Evolutionary conservation across 2,113 vertebrate species (phyloP).

Genomic region (Cynopterus brachyotis): DNA sequence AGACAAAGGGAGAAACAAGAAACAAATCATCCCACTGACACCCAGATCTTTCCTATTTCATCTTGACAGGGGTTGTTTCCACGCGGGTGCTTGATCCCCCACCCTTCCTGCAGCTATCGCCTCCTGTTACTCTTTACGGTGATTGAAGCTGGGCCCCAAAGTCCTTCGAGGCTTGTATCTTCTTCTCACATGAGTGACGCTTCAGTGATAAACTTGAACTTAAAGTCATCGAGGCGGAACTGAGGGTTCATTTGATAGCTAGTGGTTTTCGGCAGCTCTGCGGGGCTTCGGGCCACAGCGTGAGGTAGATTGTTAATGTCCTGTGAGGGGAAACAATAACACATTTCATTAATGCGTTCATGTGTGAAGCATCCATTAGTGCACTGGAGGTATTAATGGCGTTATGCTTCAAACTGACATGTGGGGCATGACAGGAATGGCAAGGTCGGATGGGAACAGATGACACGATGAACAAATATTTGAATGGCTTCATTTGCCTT

Average conservation of each 20-base stretch:
- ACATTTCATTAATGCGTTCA: constrained; percentile 89
- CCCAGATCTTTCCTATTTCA: constrained; percentile 80
- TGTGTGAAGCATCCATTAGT: constrained; percentile 90
- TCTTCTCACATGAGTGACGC: constrained; percentile 86
- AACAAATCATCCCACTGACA: constrained; percentile 82
- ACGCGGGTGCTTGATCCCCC: not conserved
- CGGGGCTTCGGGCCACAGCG: constrained; percentile 80
- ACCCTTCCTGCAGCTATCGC: constrained; percentile 64
- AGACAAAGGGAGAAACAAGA: constrained; percentile 81
- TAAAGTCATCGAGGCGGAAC: constrained; percentile 88
- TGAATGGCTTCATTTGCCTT: constrained; percentile 88
- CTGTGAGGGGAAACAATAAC: constrained; percentile 90
- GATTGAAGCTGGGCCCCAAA: constrained; percentile 84
- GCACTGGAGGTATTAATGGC: constrained; percentile 88
- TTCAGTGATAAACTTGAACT: constrained; percentile 90
- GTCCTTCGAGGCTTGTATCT: constrained; percentile 85
- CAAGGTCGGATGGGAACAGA: constrained; percentile 88
- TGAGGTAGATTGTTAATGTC: constrained; percentile 88
- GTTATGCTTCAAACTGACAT: constrained; percentile 89
- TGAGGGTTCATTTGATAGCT: constrained; percentile 90
- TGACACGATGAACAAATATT: constrained; percentile 90
- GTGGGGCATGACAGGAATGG: constrained; percentile 88
- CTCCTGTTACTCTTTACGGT: constrained; percentile 86
- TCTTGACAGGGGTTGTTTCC: constrained; percentile 83
- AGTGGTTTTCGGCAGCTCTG: constrained; percentile 85